Base-by-base conservation (phyloP, 2,888 invertebrate species). In the Mesopsocus fuscifrons region DNA sequence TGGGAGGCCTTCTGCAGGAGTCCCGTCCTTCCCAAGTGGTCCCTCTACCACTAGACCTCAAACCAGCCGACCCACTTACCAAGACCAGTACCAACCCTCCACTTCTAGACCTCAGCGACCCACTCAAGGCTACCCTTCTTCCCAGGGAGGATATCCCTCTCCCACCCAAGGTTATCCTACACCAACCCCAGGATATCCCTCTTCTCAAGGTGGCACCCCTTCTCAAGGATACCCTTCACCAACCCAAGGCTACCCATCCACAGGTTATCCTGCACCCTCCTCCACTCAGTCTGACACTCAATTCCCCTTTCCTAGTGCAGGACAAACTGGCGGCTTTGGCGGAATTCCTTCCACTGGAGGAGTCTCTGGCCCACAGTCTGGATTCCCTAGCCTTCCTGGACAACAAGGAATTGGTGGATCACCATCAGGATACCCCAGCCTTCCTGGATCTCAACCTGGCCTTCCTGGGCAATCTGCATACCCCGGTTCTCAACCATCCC, bases 1-100 rank as follows among this genome's bases (percentile, higher is more conserved):
- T 30, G 62, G 63, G 11, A 46, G 50, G 38, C 45, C 49, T 22
- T 45, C 48, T 41, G 49, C 51, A 21, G 51, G 54, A 34, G 52
- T 45, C 8, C 41, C 45, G 4, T 16, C 38, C n/a, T 38, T 38
- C 11, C 8, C 38, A 3, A 3, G 5, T 3, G 9, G 33, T 9
- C 13, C 45, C 35, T 17, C 47, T 34, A 8, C 41, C 34, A 15
- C 26, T 20, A 18, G 33, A 41, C 15, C 30, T 18, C 18, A 17
- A 20, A 5, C 20, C n/a, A 13, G 34, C 8, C 34, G 34, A 34
- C 16, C 34, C 8, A 34, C 34, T 9, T 38, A 20, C 20, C 38
- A 38, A 38, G 38, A 38, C 20, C 42, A 43, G 18, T 47, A 49
- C 17, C 38, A 41, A 11, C 20, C 45, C 3, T 47, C 49, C 2